phyloP scores from a whole-genome alignment of 2,113 vertebrate genomes.

The Brachyistius frenatus region DNA sequence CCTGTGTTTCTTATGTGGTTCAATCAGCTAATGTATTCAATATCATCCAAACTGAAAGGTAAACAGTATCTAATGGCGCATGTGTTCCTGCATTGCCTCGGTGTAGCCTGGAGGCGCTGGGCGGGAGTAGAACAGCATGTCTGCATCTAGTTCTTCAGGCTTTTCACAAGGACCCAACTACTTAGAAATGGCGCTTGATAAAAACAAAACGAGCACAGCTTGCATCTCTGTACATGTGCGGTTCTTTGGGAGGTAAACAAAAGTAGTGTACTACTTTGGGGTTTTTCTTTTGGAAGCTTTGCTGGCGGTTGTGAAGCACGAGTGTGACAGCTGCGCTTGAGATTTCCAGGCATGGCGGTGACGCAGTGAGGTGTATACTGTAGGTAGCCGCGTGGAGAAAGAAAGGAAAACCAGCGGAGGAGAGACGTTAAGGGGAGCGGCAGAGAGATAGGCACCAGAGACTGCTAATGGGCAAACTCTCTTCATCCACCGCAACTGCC shows the following conservation, averaged over 20 bases:
- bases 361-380: conserved; percentile 77
- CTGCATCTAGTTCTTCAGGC: conserved; percentile 34
- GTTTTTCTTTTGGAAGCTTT: conserved; percentile 53
- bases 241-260: conserved; percentile 50
- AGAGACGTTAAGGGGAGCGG: conserved; percentile 52
- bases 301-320: conserved; percentile 48
- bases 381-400: conserved; percentile 76
- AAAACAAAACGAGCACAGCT: conserved; percentile 61
- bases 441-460: conserved; percentile 75
- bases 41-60: conserved; percentile 79
- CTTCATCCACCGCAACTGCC: conserved; percentile 86
- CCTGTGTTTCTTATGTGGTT: conserved; percentile 79
- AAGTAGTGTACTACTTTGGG: conserved; percentile 53
- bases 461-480: conserved; percentile 90
- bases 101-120: conserved; percentile 44
- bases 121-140: conserved; percentile 34
- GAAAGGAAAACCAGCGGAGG: conserved; percentile 74
- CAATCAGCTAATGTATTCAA: conserved; percentile 83
- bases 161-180: conserved; percentile 51
- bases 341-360: conserved; percentile 79
- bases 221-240: conserved; percentile 53
- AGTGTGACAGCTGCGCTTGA: conserved; percentile 60
- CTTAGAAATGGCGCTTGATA: conserved; percentile 43
- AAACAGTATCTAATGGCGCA: conserved; percentile 76
- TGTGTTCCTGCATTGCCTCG: conserved; percentile 53